phyloP scores from a whole-genome alignment of 2,113 vertebrate species.

The Semnornis frantzii region DNA sequence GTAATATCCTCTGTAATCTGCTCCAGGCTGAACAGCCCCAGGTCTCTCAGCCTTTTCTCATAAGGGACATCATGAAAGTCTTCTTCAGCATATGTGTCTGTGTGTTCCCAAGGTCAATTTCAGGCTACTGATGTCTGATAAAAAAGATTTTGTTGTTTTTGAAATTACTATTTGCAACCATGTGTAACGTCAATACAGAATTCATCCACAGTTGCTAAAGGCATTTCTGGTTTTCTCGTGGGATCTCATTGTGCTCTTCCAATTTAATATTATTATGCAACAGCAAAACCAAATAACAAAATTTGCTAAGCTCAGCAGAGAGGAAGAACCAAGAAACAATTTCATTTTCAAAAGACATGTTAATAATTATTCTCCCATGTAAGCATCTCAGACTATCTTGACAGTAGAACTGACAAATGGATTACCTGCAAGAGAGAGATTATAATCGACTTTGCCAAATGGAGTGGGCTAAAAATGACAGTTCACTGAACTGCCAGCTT shows the following conservation, averaged over 20 bases:
- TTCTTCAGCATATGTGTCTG: background rate
- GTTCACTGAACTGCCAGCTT: background rate
- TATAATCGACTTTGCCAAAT: background rate
- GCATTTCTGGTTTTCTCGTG: background rate
- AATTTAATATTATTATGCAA: accelerated
- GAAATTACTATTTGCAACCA: background rate
- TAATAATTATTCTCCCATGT: background rate
- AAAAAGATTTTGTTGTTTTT: background rate
- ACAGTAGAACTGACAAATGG: background rate
- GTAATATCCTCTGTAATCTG: too few relatives aligned
- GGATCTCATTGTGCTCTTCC: accelerated
- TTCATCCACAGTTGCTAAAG: background rate
- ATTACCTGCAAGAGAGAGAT: background rate
- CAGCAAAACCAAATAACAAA: background rate
- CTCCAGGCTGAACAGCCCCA: too few relatives aligned
- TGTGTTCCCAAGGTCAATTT: background rate
- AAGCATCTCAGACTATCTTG: background rate
- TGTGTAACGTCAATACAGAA: accelerated
- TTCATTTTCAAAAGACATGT: background rate
- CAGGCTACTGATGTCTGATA: background rate
- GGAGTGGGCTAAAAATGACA: background rate
- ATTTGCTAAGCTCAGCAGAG: background rate
- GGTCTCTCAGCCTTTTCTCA: too few relatives aligned
- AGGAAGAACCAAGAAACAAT: background rate
- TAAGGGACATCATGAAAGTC: too few relatives aligned